Base-by-base conservation (phyloP, 2,888 invertebrate genomes). In the Nematopogon swammerdamellus region DNA sequence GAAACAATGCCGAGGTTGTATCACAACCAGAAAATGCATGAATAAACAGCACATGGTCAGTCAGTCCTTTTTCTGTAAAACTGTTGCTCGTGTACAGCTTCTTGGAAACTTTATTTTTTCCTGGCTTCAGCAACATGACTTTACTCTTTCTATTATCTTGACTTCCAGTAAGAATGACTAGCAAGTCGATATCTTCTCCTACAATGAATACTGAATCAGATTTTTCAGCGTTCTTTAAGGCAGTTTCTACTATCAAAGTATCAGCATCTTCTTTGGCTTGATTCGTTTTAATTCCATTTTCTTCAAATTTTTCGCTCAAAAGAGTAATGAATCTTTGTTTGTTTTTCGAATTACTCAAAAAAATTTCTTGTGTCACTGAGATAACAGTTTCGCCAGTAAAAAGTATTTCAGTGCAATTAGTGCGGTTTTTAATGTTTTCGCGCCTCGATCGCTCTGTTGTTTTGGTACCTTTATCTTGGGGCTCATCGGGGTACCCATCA, bases 111-210 rank as follows among this genome's bases (percentile, higher is more conserved):
- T 49, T 52, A 10, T 49, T 51, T 45, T 45, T 53, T 18, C 46
- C 50, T 16, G 50, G 50, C 49, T 54, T 55, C 2, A 43, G 29
- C 16, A 54, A 36, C 30, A 18, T 43, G 3, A 49, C 30, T 14
- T 50, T 50, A 16, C 18, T 19, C 14, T 44, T 49, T 46, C 46
- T 44, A 20, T 48, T 25, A 30, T 49, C 48, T 30, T 48, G 49
- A 8, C 48, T 48, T 48, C 49, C 52, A 16, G 52, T 52, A 46
- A 58, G 52, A 19, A 63, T 53, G n/a, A 60, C 58, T 16, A 63
- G 51, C 11, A 60, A 45, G 54, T 62, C 62, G 14, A 57, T 53
- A 44, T 59, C 59, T 47, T 57, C 52, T 10, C 50, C 55, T 6
- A 58, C 54, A 19, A 60, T 52, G 16, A 58, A 47, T 14, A 54